A percentile compares a stretch with the other conserved stretches of the same genome.
Evolutionary conservation across 1,140 invertebrate genomes (phyloP).

Genomic region (Euglossa dilemma): DNA sequence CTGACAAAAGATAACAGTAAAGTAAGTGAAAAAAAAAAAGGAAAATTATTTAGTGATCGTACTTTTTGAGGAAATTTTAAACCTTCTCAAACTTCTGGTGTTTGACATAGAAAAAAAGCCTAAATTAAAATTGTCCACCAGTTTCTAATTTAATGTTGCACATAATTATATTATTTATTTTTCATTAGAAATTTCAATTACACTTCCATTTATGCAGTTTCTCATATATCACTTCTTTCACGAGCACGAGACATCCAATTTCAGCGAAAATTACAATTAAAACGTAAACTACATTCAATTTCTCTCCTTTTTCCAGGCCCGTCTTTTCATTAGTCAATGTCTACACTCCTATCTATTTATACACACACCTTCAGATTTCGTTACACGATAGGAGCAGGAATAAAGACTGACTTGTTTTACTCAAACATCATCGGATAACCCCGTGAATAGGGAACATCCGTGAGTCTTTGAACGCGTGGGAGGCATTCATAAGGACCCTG

Average conservation of each 20-base stretch:
- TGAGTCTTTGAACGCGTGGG: constrained; percentile 5
- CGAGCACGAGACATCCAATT: neutral
- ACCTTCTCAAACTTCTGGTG: too few species aligned
- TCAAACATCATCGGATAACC: constrained; percentile 6
- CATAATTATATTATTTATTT: too few species aligned
- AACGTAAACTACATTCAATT: neutral
- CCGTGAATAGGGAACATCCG: neutral
- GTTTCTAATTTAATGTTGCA: too few species aligned
- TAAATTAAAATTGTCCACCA: too few species aligned
- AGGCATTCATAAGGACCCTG: constrained; percentile 5
- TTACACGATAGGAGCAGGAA: neutral
- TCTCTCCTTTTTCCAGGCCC: neutral
- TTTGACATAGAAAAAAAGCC: too few species aligned
- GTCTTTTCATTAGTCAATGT: neutral
- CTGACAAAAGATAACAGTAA: too few species aligned
- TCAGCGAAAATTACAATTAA: neutral
- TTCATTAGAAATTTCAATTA: neutral
- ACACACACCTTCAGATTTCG: neutral
- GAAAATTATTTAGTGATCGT: too few species aligned
- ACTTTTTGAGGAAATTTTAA: too few species aligned
- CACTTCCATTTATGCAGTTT: neutral
- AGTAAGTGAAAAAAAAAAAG: too few species aligned
- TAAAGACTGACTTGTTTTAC: constrained; percentile 16
- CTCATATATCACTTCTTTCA: neutral
- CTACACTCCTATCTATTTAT: neutral